Percentiles rank a stretch among this genome's conserved stretches.
These are phyloP conservation scores for Aethes cnicana DNA, from an alignment of 2,888 invertebrate genomes.

Conservation along the genomic window DNA sequence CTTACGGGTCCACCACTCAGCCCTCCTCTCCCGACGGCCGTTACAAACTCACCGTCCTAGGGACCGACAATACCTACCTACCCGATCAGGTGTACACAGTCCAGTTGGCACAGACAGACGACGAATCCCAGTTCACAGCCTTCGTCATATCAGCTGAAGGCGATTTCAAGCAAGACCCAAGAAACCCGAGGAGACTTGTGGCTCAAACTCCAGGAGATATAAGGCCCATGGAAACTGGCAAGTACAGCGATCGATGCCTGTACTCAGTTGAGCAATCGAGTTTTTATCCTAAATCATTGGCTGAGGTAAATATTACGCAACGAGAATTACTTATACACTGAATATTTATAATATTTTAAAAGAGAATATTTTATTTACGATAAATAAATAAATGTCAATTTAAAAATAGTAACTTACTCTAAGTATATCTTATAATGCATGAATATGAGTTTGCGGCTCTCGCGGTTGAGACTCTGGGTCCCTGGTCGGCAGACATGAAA, in stretches of 20 bases:
- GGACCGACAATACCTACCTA: conserved; percentile 57
- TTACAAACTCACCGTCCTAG: conserved; percentile 54
- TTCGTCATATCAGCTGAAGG: conserved; percentile 75
- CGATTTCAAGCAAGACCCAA: conserved; percentile 59
- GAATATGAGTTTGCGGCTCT: too few species aligned
- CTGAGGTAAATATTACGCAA: conserved; percentile 50
- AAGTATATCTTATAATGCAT: too few species aligned
- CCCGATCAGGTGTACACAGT: conserved; percentile 73
- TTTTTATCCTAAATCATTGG: conserved; percentile 52
- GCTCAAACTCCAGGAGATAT: conserved; percentile 60
- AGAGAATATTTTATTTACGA: too few species aligned
- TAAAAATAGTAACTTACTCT: too few species aligned
- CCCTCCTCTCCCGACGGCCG: conserved; percentile 66
- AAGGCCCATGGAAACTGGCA: conserved; percentile 54
- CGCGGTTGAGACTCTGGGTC: too few species aligned
- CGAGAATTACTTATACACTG: too few species aligned
- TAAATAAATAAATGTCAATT: too few species aligned
- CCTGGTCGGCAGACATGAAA: too few species aligned
- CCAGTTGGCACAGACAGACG: conserved; percentile 60
- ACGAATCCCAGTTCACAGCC: conserved; percentile 56
- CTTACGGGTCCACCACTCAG: conserved; percentile 61
- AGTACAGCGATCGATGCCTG: conserved; percentile 65
- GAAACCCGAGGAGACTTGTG: conserved; percentile 57
- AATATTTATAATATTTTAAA: too few species aligned
- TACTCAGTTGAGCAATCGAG: conserved; percentile 68